Percentiles rank a stretch among this genome's conserved stretches.
Conservation (phyloP, 2,797 vertebrate genomes). For the Cyclopterus lumpus region DNA sequence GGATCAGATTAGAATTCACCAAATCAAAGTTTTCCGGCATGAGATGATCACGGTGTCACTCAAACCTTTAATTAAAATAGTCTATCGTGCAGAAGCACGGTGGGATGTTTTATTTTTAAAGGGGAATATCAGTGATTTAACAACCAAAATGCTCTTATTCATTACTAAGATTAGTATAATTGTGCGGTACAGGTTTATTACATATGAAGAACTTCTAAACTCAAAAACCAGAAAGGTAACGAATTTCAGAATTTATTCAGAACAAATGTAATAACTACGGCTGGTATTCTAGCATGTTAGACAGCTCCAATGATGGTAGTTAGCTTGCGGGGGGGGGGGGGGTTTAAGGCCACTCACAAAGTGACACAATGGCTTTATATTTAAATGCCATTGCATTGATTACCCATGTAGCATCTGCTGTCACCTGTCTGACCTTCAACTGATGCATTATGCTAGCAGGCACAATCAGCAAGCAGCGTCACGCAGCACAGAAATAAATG, state of each 20-base stretch:
- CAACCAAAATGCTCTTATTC: constrained; percentile 12
- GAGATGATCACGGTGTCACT: constrained; percentile 89
- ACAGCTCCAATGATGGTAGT: neutral
- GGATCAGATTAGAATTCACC: constrained; percentile 95
- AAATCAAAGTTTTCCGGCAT: constrained; percentile 93
- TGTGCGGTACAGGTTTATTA: neutral
- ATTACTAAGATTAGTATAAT: constrained; percentile 11
- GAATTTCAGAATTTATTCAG: constrained; percentile 7
- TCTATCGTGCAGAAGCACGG: constrained; percentile 11
- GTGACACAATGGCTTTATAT: neutral
- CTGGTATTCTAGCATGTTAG: neutral
- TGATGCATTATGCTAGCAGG: neutral
- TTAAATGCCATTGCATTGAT: constrained; percentile 7
- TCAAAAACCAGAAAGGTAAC: constrained; percentile 6
- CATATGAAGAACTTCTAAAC: constrained; percentile 6
- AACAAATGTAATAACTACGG: neutral
- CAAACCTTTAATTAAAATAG: constrained; percentile 96
- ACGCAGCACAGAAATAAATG: neutral
- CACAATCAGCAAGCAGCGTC: neutral
- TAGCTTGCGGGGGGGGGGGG: neutral
- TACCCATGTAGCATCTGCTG: neutral
- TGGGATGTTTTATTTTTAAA: constrained; percentile 20
- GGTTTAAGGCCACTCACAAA: constrained; percentile 1
- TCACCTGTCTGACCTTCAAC: constrained; percentile 6
- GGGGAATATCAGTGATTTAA: constrained; percentile 20